Evolutionary conservation across 2,888 invertebrate species (phyloP), one percentile per base, ranked within the genome.

Genomic region (Steromphala cineraria): DNA sequence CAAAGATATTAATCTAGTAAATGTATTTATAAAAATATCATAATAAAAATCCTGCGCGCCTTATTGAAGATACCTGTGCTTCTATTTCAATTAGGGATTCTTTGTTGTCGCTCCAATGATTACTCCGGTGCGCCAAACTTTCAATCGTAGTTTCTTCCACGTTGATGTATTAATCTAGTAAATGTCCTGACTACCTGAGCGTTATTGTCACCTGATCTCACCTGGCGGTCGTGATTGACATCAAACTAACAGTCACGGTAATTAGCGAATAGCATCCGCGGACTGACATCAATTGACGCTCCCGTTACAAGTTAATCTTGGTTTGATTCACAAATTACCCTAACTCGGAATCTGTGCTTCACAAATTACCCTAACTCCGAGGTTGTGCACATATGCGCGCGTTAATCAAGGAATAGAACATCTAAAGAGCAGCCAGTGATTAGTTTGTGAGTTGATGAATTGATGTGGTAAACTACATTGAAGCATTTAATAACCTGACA

Each of bases 261-360:
- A 71, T 71, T 71, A 24, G 36, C 31, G n/a, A 31, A 31, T n/a
- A 31, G 31, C 71, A 17, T 36, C 71, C 28, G 24, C 71, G 36
- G 31, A 36, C 36, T 31, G 40, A 36, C 36, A n/a, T 21, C 71
- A 71, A 19, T 71, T 40, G 19, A 36, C 40, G 36, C 28, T 40
- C 24, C 76, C 21, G 40, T 76, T 53, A 55, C 76, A 76, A 76
- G 53, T 76, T 76, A 76, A 76, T 76, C 76, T 55, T 19, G 24
- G 15, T 55, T 76, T 28, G 53, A 13, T 53, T 76, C 36, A 31
- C 76, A 76, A 76, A 76, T 76, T 53, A 53, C 53, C 31, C 74
- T 17, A 40, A 40, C 40, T 53, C 10, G 17, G 76, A 24, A 24
- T 76, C 31, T 46, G 46, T 28, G 53, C 24, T 53, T 76, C 36